Evolutionary conservation across 1,140 invertebrate species (phyloP), one percentile per base, ranked within the genome.

Genomic region (Bombus polaris): DNA sequence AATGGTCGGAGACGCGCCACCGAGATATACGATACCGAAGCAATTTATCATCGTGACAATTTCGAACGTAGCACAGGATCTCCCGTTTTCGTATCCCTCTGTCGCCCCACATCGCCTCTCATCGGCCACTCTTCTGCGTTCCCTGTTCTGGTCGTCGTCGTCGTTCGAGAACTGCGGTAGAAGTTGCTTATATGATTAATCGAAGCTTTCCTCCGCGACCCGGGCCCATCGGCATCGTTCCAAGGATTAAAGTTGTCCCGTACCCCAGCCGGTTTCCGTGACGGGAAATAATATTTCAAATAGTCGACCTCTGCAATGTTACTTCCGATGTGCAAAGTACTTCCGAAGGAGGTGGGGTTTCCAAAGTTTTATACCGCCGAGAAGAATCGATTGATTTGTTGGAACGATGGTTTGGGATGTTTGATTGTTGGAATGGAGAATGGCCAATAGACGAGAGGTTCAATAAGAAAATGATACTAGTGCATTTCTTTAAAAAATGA

Each of bases 171-270:
- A 77, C 89, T 78, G 66, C 83, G 72, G 76, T 82, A 86, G 87
- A 88, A 91, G 90, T 91, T 91, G 87, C 82, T 85, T 70, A 83
- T 91, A 91, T 91, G 90, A 91, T 91, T 91, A 91, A 91, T 91
- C 85, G 90, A 89, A 85, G 42, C 86, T 88, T 79, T 88, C 88
- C 37, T 53, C 22, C 42, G 5, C 39, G 57, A 68, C 53, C 71
- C 65, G 75, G 42, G 71, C 42, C 57, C 66, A 32, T 28, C 66
- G 73, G 57, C 85, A 71, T 83, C 66, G 66, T 71, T 86, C 80
- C 59, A 81, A 81, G 88, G 88, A 89, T 89, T 89, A 86, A 89
- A 86, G 13, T 80, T 86, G n/a, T 71, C 75, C 66, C 78, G 57
- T 12, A 57, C 22, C 6, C 74, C 53, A 1, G 32, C 66, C 75